Evolutionary conservation across 2,113 vertebrate species (phyloP).

Genomic region (Dasyornis broadbenti): DNA sequence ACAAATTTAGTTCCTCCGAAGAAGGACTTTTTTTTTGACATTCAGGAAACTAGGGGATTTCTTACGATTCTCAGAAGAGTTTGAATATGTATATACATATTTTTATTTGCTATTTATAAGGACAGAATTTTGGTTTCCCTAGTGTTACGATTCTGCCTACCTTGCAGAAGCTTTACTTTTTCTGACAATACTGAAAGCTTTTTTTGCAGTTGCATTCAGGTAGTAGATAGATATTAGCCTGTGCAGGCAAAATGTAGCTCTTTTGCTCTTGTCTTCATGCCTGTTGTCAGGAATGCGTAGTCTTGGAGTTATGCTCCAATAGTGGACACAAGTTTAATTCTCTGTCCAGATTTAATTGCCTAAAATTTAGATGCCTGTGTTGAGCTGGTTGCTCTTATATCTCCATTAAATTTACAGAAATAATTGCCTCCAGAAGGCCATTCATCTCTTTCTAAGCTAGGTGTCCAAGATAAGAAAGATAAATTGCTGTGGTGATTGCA

Average conservation of each 20-base stretch:
- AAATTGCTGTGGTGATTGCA: constrained; percentile 25
- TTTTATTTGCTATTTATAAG: neutral
- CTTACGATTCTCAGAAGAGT: neutral
- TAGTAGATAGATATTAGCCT: neutral
- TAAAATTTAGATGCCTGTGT: constrained; percentile 3
- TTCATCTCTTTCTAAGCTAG: constrained; percentile 40
- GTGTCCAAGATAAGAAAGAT: constrained; percentile 51
- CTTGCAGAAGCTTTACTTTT: neutral
- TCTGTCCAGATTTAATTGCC: constrained; percentile 5
- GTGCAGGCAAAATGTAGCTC: neutral
- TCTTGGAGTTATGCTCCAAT: neutral
- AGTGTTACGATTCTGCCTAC: neutral
- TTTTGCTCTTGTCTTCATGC: neutral
- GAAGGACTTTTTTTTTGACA: neutral
- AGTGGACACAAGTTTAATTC: neutral
- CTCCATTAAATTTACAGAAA: constrained; percentile 48
- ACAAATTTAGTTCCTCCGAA: neutral
- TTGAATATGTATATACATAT: accelerated
- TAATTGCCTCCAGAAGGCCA: constrained; percentile 31
- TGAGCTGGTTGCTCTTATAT: constrained; percentile 26
- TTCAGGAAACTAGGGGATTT: neutral
- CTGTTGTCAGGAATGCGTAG: neutral
- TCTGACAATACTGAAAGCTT: neutral
- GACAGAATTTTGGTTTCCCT: neutral
- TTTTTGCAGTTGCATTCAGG: neutral